Evolutionary conservation across 2,888 invertebrate species (phyloP).

Genomic region (Papilio elwesi): DNA sequence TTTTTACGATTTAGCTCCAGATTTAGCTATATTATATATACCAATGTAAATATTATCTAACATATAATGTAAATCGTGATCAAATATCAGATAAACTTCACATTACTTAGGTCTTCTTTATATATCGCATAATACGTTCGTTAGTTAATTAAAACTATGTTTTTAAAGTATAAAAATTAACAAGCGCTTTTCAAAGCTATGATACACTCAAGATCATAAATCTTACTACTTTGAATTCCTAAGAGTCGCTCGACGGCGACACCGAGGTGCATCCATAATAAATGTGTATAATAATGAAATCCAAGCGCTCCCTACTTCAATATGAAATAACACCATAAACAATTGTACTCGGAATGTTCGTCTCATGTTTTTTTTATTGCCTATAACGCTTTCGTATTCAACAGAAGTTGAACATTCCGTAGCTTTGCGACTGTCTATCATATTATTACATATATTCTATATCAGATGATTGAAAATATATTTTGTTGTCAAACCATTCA

Average conservation of each 20-base stretch:
- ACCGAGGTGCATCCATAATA: constrained; percentile 58
- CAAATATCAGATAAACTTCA: too few relatives aligned
- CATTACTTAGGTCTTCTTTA: too few relatives aligned
- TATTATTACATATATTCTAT: not conserved
- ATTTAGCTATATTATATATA: too few relatives aligned
- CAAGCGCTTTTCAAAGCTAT: not conserved
- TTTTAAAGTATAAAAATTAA: not conserved
- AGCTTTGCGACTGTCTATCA: not conserved
- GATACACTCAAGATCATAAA: not conserved
- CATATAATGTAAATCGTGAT: too few relatives aligned
- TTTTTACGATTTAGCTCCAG: too few relatives aligned
- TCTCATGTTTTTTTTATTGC: constrained; percentile 36
- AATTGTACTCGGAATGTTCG: constrained; percentile 44
- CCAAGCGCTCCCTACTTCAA: constrained; percentile 51
- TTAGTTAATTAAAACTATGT: not conserved
- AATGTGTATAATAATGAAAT: constrained; percentile 52
- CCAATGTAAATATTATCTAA: too few relatives aligned
- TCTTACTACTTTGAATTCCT: constrained; percentile 58
- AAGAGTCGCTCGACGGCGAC: constrained; percentile 47
- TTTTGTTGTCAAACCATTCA: too few relatives aligned
- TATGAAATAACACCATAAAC: constrained; percentile 60
- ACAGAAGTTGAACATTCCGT: constrained; percentile 4
- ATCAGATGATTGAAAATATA: too few relatives aligned
- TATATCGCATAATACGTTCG: too few relatives aligned
- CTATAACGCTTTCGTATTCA: constrained; percentile 11